phyloP scores from a whole-genome alignment of 2,113 vertebrate genomes.

The Siniperca chuatsi region DNA sequence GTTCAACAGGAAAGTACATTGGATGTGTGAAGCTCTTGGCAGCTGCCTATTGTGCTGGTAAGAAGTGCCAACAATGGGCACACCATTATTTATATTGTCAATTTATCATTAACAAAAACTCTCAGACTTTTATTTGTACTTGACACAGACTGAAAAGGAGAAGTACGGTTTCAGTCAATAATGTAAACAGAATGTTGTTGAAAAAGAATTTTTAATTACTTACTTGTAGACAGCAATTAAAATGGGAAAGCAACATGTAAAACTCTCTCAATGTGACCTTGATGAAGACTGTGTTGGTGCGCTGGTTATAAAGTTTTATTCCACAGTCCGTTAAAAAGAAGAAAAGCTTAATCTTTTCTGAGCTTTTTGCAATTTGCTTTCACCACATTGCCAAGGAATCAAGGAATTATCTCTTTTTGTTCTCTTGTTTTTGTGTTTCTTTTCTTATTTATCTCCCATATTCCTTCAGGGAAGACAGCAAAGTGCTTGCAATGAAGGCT shows the following conservation, averaged over 20 bases:
- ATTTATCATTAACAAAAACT: not conserved
- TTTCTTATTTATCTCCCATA: constrained; percentile 46
- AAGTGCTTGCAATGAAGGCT: constrained; percentile 57
- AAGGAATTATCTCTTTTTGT: constrained; percentile 66
- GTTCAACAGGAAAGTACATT: not conserved
- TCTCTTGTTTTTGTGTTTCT: constrained; percentile 50
- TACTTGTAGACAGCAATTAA: constrained; percentile 27
- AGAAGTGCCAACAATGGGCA: not conserved
- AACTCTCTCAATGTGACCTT: constrained; percentile 56
- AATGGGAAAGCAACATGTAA: not conserved
- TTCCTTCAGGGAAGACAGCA: constrained; percentile 59
- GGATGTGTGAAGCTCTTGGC: not conserved
- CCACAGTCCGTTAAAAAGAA: constrained; percentile 33
- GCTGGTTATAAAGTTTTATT: constrained; percentile 25
- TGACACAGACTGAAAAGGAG: constrained; percentile 4
- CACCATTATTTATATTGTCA: not conserved
- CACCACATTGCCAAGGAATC: constrained; percentile 40
- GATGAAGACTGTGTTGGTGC: constrained; percentile 5
- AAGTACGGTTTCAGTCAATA: not conserved
- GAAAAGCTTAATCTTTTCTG: constrained; percentile 51
- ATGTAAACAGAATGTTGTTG: constrained; percentile 11
- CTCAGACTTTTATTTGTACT: not conserved
- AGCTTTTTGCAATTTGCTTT: constrained; percentile 50
- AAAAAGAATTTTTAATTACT: constrained; percentile 43
- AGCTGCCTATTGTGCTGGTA: not conserved